Evolutionary conservation across 2,797 vertebrate genomes (phyloP).

Genomic region (Carapus acus): DNA sequence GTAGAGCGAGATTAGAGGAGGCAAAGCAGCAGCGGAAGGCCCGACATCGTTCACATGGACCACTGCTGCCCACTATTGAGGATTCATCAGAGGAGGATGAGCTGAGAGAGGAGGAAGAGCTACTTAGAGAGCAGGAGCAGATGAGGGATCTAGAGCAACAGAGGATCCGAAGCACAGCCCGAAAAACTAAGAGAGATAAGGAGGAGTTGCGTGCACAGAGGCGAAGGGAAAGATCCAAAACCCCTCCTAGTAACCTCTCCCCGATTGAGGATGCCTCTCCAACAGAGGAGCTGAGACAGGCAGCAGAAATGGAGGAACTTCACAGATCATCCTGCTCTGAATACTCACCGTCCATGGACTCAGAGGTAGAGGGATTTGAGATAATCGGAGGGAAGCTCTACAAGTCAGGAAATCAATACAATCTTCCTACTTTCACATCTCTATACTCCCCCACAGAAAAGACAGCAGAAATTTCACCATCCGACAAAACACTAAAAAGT

Average conservation of each 20-base stretch:
- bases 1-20: slow-evolving; percentile 90
- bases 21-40: slow-evolving; percentile 98
- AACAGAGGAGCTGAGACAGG: slow-evolving; percentile 95
- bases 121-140: slow-evolving; percentile 95
- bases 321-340: slow-evolving; percentile 98
- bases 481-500: slow-evolving; percentile 92
- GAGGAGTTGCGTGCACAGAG: slow-evolving; percentile 96
- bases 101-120: slow-evolving; percentile 95
- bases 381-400: slow-evolving; percentile 86
- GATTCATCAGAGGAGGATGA: slow-evolving; percentile 99
- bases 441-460: slow-evolving; percentile 95
- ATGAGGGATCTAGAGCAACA: slow-evolving; percentile 99
- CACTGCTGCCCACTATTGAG: slow-evolving; percentile 95
- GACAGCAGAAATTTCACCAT: slow-evolving; percentile 62
- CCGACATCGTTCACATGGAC: slow-evolving; percentile 93
- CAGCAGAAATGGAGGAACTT: slow-evolving; percentile 98
- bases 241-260: slow-evolving; percentile 96
- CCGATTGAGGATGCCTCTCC: slow-evolving; percentile 98
- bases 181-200: slow-evolving; percentile 97
- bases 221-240: slow-evolving; percentile 95
- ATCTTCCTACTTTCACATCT: slow-evolving; percentile 96
- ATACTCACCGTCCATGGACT: slow-evolving; percentile 96
- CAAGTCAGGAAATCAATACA: slow-evolving; percentile 96
- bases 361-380: slow-evolving; percentile 92
- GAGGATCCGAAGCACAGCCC: slow-evolving; percentile 92